A percentile compares a stretch with the other conserved stretches of the same genome.
These are phyloP conservation scores for Lucilia cuprina DNA, from an alignment of 1,140 invertebrate genomes.

Conservation along the genomic window DNA sequence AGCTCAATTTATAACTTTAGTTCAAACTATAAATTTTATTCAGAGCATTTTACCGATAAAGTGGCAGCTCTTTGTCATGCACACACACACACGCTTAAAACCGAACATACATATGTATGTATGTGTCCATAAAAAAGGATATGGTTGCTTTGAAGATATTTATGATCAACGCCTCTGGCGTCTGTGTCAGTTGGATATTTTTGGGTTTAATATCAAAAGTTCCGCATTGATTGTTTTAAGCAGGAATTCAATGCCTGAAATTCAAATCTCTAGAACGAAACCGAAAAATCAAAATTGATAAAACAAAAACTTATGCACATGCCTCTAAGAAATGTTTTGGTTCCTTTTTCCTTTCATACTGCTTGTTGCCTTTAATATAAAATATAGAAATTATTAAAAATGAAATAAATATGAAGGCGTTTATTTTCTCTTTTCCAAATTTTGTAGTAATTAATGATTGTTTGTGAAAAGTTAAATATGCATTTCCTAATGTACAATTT, in stretches of 20 bases:
- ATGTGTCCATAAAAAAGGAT: neutral
- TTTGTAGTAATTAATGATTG: neutral
- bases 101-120: neutral
- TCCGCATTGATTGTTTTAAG: conserved; percentile 30
- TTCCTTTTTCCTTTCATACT: too few species aligned
- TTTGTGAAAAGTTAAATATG: conserved; percentile 14
- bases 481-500: neutral
- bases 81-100: neutral
- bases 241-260: neutral
- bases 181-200: conserved; percentile 9
- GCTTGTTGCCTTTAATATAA: neutral
- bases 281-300: conserved; percentile 20
- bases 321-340: too few species aligned
- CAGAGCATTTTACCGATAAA: neutral
- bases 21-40: too few species aligned
- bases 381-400: conserved; percentile 2
- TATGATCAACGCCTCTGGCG: conserved; percentile 24
- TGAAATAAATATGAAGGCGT: neutral
- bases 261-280: neutral
- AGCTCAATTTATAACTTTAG: too few species aligned
- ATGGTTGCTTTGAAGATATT: conserved; percentile 27
- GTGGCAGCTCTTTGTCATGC: neutral
- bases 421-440: neutral
- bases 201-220: conserved; percentile 9
- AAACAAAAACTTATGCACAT: neutral